These are phyloP conservation scores for Clytia hemisphaerica DNA, from an alignment of 30 jellyfish, hydroid and myxozoan genomes.

Conservation along the genomic window DNA sequence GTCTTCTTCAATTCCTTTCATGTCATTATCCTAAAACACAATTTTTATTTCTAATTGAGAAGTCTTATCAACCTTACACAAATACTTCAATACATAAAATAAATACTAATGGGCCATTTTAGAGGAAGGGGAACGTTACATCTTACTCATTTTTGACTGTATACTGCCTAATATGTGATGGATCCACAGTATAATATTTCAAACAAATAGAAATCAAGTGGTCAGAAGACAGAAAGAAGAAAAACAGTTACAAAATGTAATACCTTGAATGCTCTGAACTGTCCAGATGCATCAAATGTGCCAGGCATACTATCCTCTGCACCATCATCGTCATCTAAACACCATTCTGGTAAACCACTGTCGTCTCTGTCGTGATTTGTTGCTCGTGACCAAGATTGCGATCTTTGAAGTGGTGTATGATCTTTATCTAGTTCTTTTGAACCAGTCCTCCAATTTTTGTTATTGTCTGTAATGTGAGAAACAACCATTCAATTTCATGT, in stretches of 20 bases:
- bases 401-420: slow-evolving; percentile 14
- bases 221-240: neutral
- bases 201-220: neutral
- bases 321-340: slow-evolving; percentile 67
- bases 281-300: slow-evolving; percentile 92
- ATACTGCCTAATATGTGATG: neutral
- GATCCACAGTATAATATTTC: neutral
- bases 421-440: slow-evolving; percentile 23
- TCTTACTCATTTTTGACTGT: too few species aligned
- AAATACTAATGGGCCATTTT: too few species aligned
- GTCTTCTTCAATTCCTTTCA: too few species aligned
- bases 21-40: too few species aligned
- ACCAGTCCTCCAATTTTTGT: slow-evolving; percentile 41
- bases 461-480: slow-evolving; percentile 12
- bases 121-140: too few species aligned
- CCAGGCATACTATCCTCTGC: slow-evolving; percentile 71
- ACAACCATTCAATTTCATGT: neutral
- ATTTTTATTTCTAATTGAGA: too few species aligned
- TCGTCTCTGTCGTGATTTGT: slow-evolving; percentile 40
- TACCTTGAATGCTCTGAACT: slow-evolving; percentile 57
- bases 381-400: slow-evolving; percentile 66
- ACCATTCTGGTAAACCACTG: slow-evolving; percentile 91
- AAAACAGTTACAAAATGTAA: neutral
- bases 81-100: too few species aligned
- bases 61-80: too few species aligned